Evolutionary conservation across 1,140 invertebrate species (phyloP), one percentile per base, ranked within the genome.

Genomic region (Rhagoletis zephyria): DNA sequence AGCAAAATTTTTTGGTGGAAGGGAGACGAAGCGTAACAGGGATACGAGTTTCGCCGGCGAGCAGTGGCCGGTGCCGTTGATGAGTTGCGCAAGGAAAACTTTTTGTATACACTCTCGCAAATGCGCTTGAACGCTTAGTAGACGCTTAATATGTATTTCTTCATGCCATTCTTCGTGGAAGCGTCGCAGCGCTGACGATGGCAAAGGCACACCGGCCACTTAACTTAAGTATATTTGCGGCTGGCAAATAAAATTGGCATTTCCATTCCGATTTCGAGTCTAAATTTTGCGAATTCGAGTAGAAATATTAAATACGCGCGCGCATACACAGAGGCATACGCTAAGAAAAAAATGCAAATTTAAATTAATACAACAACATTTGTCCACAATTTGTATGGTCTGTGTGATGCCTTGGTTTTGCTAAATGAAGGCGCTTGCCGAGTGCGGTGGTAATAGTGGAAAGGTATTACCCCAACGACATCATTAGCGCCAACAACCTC

Each of bases 1-100:
- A 9, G 74, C 74, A 81, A 56, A 16, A 1, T 81, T 81, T 51
- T 81, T 81, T 81, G 51, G 74, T 51, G 74, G 74, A 12, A 81
- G 74, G 74, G 74, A 81, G 48, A 30, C 74, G 74, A 81, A 3
- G 74, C 16, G 48, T 56, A n/a, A 56, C 48, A 81, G 56, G 74
- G 74, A 81, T 81, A 81, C 74, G 74, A 81, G 19, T 56, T 19
- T 45, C 40, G 45, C 48, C 74, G 42, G 40, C 40, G 14, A 56
- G 48, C n/a, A 16, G 74, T 42, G 9, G 19, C 74, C 74, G 74
- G 74, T 81, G 74, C 45, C 16, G 63, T 40, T 81, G 74, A 56
- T 81, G 74, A 51, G 48, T 81, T 56, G 74, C 45, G 74, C 74
- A 81, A 81, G 74, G 56, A 81, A 81, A 81, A 59, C 48, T 51